These are phyloP conservation scores for Tapera naevia DNA, from an alignment of 2,797 vertebrate genomes.

Conservation along the genomic window DNA sequence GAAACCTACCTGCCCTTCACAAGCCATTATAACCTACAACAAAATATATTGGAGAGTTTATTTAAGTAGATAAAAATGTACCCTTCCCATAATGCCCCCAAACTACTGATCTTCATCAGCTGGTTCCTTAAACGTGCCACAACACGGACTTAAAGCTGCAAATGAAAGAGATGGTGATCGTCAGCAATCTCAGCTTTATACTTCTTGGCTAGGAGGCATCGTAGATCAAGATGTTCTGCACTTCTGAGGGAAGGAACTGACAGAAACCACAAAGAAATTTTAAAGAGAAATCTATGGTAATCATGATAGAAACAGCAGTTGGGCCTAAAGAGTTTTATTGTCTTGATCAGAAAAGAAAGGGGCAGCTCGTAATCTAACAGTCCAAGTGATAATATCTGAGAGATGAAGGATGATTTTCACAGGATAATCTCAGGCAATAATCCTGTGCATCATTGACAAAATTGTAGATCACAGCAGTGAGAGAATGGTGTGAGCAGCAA, in stretches of 20 bases:
- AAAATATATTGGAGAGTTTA: neutral
- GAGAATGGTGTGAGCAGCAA: neutral
- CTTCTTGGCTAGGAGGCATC: conserved; percentile 29
- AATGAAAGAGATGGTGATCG: conserved; percentile 9
- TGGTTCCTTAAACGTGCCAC: conserved; percentile 32
- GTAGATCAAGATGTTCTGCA: neutral
- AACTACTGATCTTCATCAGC: conserved; percentile 27
- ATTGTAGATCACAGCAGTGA: neutral
- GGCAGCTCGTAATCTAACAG: neutral
- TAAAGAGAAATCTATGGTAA: neutral
- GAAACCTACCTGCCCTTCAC: neutral
- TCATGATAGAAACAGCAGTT: neutral
- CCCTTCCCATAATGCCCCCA: neutral
- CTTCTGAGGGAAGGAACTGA: neutral
- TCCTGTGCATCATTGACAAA: neutral
- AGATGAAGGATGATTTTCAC: neutral
- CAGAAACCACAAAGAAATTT: conserved; percentile 2
- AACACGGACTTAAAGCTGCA: conserved; percentile 20
- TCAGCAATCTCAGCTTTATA: neutral
- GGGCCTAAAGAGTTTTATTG: neutral
- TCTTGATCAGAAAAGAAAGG: neutral
- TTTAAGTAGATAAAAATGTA: neutral
- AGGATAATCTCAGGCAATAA: neutral
- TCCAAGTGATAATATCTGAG: neutral
- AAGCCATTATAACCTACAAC: neutral